Evolutionary conservation across 2,797 vertebrate species (phyloP).

Genomic region (Staurois parvus): DNA sequence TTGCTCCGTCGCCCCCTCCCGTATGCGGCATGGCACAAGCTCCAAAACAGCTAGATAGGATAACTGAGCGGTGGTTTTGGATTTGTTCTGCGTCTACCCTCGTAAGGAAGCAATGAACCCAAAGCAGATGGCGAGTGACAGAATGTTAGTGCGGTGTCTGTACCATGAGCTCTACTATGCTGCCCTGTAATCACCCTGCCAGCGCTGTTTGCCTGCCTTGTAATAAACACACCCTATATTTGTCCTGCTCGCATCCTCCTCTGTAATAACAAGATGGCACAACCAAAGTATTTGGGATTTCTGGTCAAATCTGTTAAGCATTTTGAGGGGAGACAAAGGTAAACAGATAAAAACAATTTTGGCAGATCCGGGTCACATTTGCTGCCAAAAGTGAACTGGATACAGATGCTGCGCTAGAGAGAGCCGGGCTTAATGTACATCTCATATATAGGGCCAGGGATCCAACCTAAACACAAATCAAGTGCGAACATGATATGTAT

Average conservation of each 20-base stretch:
- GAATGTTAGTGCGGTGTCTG: slow-evolving; percentile 33
- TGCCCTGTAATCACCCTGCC: slow-evolving; percentile 82
- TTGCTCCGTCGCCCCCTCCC: no score
- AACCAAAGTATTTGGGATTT: slow-evolving; percentile 47
- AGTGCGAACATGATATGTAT: no score
- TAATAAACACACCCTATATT: slow-evolving; percentile 84
- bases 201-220: slow-evolving; percentile 77
- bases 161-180: slow-evolving; percentile 52
- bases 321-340: slow-evolving; percentile 56
- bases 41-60: slow-evolving; percentile 50
- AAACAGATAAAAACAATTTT: slow-evolving; percentile 45
- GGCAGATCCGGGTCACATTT: slow-evolving; percentile 1
- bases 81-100: slow-evolving; percentile 15
- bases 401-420: slow-evolving; percentile 34
- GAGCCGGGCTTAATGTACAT: not conserved
- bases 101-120: slow-evolving; percentile 39
- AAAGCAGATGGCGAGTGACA: slow-evolving; percentile 53
- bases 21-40: slow-evolving; percentile 52
- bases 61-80: slow-evolving; percentile 54
- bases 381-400: slow-evolving; percentile 54
- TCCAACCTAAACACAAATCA: not conserved
- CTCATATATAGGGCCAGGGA: not conserved
- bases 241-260: slow-evolving; percentile 78
- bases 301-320: slow-evolving; percentile 59
- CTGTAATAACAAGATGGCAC: slow-evolving; percentile 78